Conservation (phyloP, 2,888 invertebrate genomes). For the Diogma glabrata region DNA sequence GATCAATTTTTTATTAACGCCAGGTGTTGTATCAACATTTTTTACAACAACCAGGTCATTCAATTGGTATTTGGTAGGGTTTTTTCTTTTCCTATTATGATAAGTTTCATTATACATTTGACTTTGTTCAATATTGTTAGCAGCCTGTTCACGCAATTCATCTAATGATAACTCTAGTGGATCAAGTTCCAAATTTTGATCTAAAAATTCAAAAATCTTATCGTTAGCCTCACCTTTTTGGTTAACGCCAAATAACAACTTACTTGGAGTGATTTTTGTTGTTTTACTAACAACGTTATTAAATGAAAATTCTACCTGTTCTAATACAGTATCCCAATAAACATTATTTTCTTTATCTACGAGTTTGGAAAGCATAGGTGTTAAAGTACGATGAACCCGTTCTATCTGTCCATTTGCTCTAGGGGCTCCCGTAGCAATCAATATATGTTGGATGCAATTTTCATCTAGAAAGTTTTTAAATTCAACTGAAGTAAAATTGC, state of each 20-base stretch:
- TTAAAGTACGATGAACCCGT: neutral
- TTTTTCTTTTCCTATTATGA: neutral
- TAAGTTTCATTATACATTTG: neutral
- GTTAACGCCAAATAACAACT: neutral
- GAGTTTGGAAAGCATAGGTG: neutral
- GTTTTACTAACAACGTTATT: neutral
- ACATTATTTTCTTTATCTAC: neutral
- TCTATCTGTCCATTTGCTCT: neutral
- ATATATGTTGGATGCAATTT: conserved; percentile 20
- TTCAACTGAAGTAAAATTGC: conserved; percentile 12
- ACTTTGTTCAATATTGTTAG: neutral
- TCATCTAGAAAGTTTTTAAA: conserved; percentile 16
- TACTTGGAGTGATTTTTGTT: neutral
- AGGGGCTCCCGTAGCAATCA: conserved; percentile 20
- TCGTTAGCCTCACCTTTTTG: neutral
- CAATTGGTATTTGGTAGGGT: neutral
- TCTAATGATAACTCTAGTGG: neutral
- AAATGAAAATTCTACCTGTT: neutral
- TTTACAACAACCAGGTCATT: neutral
- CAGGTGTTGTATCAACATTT: neutral
- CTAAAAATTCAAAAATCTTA: neutral
- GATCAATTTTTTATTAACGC: neutral
- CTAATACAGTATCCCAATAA: neutral
- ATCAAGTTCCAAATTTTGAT: conserved; percentile 18
- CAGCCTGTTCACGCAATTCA: conserved; percentile 13